A percentile compares a stretch with the other conserved stretches of the same genome.
Evolutionary conservation across 2,797 vertebrate genomes (phyloP).

Genomic region (Acipenser oxyrinchus): DNA sequence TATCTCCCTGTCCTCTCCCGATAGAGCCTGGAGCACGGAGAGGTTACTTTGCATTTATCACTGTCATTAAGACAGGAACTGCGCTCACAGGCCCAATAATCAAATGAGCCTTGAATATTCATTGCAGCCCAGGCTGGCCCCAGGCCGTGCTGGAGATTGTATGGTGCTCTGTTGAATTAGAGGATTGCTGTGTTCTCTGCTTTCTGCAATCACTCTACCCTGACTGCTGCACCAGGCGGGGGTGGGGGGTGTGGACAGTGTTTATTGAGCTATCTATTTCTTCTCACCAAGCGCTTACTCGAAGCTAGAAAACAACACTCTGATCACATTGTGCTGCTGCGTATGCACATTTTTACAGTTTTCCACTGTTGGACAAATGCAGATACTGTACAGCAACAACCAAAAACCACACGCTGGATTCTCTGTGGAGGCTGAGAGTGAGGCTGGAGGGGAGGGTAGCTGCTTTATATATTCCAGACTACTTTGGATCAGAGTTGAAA

Average conservation of each 20-base stretch:
- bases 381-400: constrained; percentile 39
- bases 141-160: constrained; percentile 25
- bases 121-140: constrained; percentile 46
- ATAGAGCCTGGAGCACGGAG: constrained; percentile 28
- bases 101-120: constrained; percentile 69
- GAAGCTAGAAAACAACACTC: too few relatives aligned
- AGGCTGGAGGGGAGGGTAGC: constrained; percentile 30
- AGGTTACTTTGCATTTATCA: constrained; percentile 60
- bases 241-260: constrained; percentile 63
- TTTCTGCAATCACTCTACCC: background rate
- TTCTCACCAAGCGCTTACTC: constrained; percentile 37
- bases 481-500: constrained; percentile 25
- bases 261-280: constrained; percentile 76
- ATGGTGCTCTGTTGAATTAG: background rate
- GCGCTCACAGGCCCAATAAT: constrained; percentile 35
- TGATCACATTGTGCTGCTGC: too few relatives aligned
- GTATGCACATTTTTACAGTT: too few relatives aligned
- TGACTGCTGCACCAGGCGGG: constrained; percentile 27
- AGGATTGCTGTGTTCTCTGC: background rate
- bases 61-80: constrained; percentile 56
- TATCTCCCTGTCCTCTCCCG: constrained; percentile 30
- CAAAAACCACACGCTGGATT: constrained; percentile 39
- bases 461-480: constrained; percentile 18
- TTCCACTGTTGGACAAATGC: too few relatives aligned
- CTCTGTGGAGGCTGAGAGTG: constrained; percentile 33